A percentile compares a stretch with the other conserved stretches of the same genome.
These are phyloP conservation scores for Idaea dimidiata DNA, from an alignment of 2,888 invertebrate species.

Conservation along the genomic window DNA sequence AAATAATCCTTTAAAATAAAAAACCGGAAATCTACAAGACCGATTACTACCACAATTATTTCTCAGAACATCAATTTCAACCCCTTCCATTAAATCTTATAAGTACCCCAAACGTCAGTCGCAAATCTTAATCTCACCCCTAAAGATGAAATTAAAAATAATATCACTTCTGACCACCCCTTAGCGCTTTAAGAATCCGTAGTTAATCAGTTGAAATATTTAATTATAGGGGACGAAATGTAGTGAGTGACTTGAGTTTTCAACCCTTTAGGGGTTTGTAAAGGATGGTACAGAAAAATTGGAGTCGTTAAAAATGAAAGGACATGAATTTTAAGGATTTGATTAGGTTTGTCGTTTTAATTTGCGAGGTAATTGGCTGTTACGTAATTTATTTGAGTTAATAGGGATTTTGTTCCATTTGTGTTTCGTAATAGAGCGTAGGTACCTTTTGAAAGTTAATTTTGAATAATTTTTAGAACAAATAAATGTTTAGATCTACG, in stretches of 20 bases:
- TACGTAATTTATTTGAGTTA: not conserved
- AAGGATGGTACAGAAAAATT: constrained; percentile 26
- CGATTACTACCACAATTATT: constrained; percentile 65
- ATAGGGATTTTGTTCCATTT: not conserved
- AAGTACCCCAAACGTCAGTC: constrained; percentile 48
- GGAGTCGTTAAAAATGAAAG: constrained; percentile 22
- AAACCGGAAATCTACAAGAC: constrained; percentile 46
- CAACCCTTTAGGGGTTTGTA: constrained; percentile 39
- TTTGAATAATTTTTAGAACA: too few relatives aligned
- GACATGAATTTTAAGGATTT: constrained; percentile 21
- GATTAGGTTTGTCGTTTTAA: constrained; percentile 9
- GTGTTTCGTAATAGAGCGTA: not conserved
- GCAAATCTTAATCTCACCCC: constrained; percentile 57
- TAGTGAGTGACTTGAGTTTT: constrained; percentile 50
- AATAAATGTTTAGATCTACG: not conserved
- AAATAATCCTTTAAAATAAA: constrained; percentile 14
- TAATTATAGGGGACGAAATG: constrained; percentile 65
- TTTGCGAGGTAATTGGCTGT: constrained; percentile 1
- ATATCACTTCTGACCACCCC: constrained; percentile 56
- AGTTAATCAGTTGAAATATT: constrained; percentile 79
- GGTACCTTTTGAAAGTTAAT: not conserved
- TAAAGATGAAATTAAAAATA: constrained; percentile 72
- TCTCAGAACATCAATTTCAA: constrained; percentile 52
- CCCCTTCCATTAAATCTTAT: constrained; percentile 62
- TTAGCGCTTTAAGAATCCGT: constrained; percentile 56